Evolutionary conservation across 2,888 invertebrate species (phyloP).

Genomic region (Liposcelis brunnea): DNA sequence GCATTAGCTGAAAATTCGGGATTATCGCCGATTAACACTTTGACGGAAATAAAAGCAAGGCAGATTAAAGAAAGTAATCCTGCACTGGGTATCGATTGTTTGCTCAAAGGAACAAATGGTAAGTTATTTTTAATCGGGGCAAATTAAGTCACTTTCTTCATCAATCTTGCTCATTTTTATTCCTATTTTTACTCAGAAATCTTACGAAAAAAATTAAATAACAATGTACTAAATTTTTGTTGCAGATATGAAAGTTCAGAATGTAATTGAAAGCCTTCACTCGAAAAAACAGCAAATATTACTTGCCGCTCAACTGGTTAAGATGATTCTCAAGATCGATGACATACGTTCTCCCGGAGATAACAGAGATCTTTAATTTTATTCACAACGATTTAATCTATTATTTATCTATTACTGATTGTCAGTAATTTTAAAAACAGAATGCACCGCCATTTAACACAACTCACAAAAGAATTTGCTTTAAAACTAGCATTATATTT

Average conservation of each 20-base stretch:
- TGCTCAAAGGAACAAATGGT: conserved; percentile 52
- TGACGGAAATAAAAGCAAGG: conserved; percentile 78
- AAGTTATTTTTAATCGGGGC: too few species aligned
- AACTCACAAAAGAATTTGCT: too few species aligned
- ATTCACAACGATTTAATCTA: too few species aligned
- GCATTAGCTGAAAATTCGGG: conserved; percentile 96
- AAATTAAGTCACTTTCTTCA: background rate
- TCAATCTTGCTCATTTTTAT: conserved; percentile 2
- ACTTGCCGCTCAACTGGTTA: conserved; percentile 92
- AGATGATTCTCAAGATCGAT: conserved; percentile 99
- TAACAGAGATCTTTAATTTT: conserved; percentile 15
- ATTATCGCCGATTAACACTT: conserved; percentile 75
- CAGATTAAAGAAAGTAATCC: conserved; percentile 74
- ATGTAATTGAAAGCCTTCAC: conserved; percentile 91
- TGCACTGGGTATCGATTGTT: conserved; percentile 87
- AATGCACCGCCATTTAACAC: too few species aligned
- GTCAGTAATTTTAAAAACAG: too few species aligned
- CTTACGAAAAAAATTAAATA: conserved; percentile 9
- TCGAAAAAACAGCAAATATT: conserved; percentile 96
- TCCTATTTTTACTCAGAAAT: conserved; percentile 9
- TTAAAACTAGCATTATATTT: too few species aligned
- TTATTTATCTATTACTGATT: too few species aligned
- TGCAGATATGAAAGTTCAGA: conserved; percentile 82
- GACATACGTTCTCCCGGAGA: conserved; percentile 58
- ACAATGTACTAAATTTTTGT: too few species aligned